Base-by-base conservation (phyloP, 2,797 vertebrate genomes). In the Gallirallus australis region DNA sequence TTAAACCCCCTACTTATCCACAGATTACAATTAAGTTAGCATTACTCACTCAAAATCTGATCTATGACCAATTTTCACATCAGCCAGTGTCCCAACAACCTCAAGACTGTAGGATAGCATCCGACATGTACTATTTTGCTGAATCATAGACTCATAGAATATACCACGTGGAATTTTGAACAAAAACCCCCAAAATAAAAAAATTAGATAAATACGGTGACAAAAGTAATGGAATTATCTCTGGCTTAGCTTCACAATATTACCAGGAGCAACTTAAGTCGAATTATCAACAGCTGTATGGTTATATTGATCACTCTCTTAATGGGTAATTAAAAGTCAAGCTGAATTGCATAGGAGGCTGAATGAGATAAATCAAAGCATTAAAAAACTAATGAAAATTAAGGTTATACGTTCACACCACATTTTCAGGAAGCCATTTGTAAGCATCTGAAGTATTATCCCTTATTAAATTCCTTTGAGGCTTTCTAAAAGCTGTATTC, bases 321-420 rank as follows among this genome's bases (percentile, higher is more conserved):
- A 90, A 52, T 33, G 28, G 21, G 21, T 88, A 93, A 95, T 90
- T 90, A 91, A 78, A 96, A 93, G 63, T 48, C 80, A 88, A 90
- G 50, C 48, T 83, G 50, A 96, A 94, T 85, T 82, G 72, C 50
- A 92, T 1, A 35, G 21, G 27, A 87, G 83, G 35, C 59, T 53
- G 33, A 69, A 93, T 31, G 45, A 95, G 42, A 91, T n/a, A 83
- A 87, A 94, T n/a, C 5, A 8, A 90, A 93, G 57, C 56, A 91
- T 69, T 86, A 82, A 79, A 91, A 89, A 40, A 61, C 28, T 69
- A 87, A 96, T 61, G 65, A 91, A 94, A 94, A 94, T 79, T 76
- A 94, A 93, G 63, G 56, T 89, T 88, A 47, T 53, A 59, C 3
- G 0, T 63, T 77, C 82, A 77, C 54, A 82, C 39, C 56, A 59